Evolutionary conservation across 2,797 vertebrate species (phyloP).

Genomic region (Hydrolagus colliei): DNA sequence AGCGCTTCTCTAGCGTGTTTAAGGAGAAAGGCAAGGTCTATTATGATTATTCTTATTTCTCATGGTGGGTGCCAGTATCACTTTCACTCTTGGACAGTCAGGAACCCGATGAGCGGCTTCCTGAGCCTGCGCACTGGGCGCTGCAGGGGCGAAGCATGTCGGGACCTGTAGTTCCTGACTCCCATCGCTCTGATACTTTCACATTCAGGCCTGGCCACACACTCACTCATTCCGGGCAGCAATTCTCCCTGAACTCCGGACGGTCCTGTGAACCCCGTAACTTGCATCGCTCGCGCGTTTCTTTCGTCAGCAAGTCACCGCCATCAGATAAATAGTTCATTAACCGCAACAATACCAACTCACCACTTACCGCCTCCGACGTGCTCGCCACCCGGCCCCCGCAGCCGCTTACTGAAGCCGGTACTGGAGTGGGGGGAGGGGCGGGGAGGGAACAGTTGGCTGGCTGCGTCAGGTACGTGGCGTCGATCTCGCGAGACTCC

Average conservation of each 20-base stretch:
- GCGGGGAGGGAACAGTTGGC: not conserved
- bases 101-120: too few species aligned
- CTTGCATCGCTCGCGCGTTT: not conserved
- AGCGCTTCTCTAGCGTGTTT: too few species aligned
- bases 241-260: not conserved
- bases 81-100: not conserved
- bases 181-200: not conserved
- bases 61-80: not conserved
- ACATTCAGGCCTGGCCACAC: conserved; percentile 3
- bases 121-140: not conserved
- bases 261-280: too few species aligned
- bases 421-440: not conserved
- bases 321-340: too few species aligned
- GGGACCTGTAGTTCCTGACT: not conserved
- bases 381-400: not conserved
- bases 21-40: too few species aligned
- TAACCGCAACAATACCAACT: too few species aligned
- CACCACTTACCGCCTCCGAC: too few species aligned
- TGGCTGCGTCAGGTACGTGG: not conserved
- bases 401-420: not conserved
- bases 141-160: too few species aligned
- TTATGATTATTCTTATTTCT: too few species aligned
- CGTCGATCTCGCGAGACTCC: not conserved
- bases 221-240: not conserved
- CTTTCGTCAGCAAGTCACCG: not conserved